phyloP scores from a whole-genome alignment of 2,113 vertebrate species.

The Phycodurus eques region DNA sequence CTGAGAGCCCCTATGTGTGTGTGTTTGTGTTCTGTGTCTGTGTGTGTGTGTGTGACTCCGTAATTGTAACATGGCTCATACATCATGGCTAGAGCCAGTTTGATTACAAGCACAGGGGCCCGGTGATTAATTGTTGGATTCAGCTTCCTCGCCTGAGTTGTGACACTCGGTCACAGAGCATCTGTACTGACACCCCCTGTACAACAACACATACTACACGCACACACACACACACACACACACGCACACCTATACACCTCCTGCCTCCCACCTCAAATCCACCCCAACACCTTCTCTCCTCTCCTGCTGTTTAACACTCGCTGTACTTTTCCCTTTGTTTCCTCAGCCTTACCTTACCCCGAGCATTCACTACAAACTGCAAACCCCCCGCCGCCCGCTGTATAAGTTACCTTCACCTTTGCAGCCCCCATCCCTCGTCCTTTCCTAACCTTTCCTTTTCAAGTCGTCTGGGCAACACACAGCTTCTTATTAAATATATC shows the following conservation, averaged over 20 bases:
- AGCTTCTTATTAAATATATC: conserved; percentile 13
- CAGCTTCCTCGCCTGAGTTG: conserved; percentile 94
- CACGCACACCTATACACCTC: conserved; percentile 22
- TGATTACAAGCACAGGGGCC: conserved; percentile 96
- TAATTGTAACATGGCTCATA: conserved; percentile 93
- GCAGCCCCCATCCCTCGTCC: conserved; percentile 17
- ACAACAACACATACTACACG: conserved; percentile 30
- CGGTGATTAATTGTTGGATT: conserved; percentile 97
- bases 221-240: conserved; percentile 26
- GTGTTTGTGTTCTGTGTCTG: conserved; percentile 61
- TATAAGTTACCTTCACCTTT: conserved; percentile 31
- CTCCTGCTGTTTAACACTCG: conserved; percentile 9
- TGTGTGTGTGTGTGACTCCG: conserved; percentile 67
- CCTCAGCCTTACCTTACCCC: conserved; percentile 27
- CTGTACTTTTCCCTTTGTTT: conserved; percentile 12
- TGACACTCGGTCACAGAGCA: conserved; percentile 98
- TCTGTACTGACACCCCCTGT: conserved; percentile 86
- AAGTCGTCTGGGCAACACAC: conserved; percentile 3
- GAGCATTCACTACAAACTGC: conserved; percentile 1
- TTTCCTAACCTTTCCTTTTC: conserved; percentile 29
- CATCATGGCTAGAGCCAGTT: conserved; percentile 93
- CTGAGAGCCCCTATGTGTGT: conserved; percentile 11
- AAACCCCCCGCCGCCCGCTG: not conserved
- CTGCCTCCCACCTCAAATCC: conserved; percentile 32
- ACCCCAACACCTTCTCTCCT: conserved; percentile 66